phyloP scores from a whole-genome alignment of 2,113 vertebrate genomes.

The Haplotaxodon microlepis region DNA sequence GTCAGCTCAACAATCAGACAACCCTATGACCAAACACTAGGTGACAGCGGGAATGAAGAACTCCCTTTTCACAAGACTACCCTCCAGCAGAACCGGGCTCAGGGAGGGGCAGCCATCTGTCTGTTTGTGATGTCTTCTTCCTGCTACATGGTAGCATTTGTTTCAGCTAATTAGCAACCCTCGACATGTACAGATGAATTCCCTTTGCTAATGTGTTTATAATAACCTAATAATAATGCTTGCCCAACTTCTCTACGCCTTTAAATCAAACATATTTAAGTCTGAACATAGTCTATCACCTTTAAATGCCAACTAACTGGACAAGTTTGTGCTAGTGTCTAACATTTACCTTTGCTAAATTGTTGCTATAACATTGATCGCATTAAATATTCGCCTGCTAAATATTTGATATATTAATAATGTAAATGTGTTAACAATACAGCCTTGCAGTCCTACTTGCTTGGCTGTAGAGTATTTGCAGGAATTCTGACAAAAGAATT shows the following conservation, averaged over 20 bases:
- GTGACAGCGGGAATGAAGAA: neutral
- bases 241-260: neutral
- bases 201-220: neutral
- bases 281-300: neutral
- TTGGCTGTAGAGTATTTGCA: neutral
- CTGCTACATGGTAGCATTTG: fast-evolving
- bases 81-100: neutral
- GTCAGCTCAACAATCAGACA: neutral
- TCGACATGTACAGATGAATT: neutral
- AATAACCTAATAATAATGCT: neutral
- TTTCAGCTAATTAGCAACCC: neutral
- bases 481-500: neutral
- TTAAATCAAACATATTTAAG: neutral
- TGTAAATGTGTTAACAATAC: neutral
- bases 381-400: neutral
- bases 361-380: neutral
- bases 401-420: neutral
- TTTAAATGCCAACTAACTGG: neutral
- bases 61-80: neutral
- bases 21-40: neutral
- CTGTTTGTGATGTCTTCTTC: fast-evolving
- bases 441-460: neutral
- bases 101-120: neutral
- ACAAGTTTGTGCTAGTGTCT: neutral
- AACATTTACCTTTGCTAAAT: neutral